These are phyloP conservation scores for Brachyistius frenatus DNA, from an alignment of 2,113 vertebrate species.

Conservation along the genomic window DNA sequence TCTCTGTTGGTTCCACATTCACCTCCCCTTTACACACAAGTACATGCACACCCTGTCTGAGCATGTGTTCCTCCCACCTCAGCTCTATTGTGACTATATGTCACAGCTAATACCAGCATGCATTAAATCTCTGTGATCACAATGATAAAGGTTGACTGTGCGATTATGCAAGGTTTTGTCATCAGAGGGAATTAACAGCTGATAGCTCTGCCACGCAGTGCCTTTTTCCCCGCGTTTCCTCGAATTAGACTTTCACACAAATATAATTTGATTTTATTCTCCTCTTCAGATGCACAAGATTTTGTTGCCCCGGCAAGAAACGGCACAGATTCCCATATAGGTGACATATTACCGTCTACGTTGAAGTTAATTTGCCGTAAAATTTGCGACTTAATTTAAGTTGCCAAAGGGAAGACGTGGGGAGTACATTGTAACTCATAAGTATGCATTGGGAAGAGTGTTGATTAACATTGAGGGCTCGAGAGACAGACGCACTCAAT, in stretches of 20 bases:
- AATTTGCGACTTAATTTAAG: slow-evolving; percentile 76
- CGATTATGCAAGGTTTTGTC: slow-evolving; percentile 56
- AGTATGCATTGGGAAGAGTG: slow-evolving; percentile 79
- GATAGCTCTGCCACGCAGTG: slow-evolving; percentile 24
- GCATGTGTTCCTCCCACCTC: slow-evolving; percentile 65
- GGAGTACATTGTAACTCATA: slow-evolving; percentile 80
- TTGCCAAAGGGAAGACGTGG: slow-evolving; percentile 74
- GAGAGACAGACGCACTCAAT: slow-evolving; percentile 64
- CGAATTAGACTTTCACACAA: slow-evolving; percentile 26
- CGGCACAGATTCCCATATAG: slow-evolving; percentile 62
- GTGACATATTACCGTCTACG: slow-evolving; percentile 69
- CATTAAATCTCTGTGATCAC: slow-evolving; percentile 67
- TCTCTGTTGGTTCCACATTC: slow-evolving; percentile 69
- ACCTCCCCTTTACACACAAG: slow-evolving; percentile 52
- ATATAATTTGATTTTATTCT: slow-evolving; percentile 66
- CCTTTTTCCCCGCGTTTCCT: slow-evolving; percentile 42
- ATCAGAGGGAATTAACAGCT: slow-evolving; percentile 59
- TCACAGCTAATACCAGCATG: slow-evolving; percentile 65
- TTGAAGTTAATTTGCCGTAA: slow-evolving; percentile 78
- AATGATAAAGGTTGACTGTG: slow-evolving; percentile 67
- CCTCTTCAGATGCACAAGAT: slow-evolving; percentile 36
- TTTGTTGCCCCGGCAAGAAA: slow-evolving; percentile 35
- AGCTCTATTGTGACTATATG: slow-evolving; percentile 61
- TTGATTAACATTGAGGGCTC: slow-evolving; percentile 79
- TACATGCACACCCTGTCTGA: slow-evolving; percentile 36